phyloP scores from a whole-genome alignment of 1,140 invertebrate genomes.

The Nymphalis io region DNA sequence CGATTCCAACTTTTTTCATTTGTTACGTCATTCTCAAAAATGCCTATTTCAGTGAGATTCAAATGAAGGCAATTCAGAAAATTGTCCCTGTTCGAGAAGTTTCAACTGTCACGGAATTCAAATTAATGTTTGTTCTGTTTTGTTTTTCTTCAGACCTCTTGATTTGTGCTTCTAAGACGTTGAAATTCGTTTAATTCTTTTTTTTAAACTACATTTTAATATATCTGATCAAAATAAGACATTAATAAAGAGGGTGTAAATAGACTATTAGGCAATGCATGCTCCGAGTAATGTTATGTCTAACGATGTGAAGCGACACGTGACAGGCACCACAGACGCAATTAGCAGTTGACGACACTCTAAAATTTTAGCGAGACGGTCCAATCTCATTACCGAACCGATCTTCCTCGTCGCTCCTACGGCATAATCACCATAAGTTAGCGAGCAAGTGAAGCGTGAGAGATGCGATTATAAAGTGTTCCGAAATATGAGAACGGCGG shows the following conservation, averaged over 20 bases:
- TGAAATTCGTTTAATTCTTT: slow-evolving; percentile 46
- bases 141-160: slow-evolving; percentile 66
- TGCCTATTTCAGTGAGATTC: slow-evolving; percentile 67
- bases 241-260: background rate
- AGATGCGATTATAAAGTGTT: slow-evolving; percentile 80
- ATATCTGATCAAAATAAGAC: background rate
- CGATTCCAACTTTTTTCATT: slow-evolving; percentile 80
- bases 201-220: slow-evolving; percentile 3
- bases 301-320: slow-evolving; percentile 33
- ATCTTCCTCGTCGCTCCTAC: slow-evolving; percentile 79
- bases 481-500: slow-evolving; percentile 75
- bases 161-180: slow-evolving; percentile 56
- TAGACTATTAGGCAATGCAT: slow-evolving; percentile 5
- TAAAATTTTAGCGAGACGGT: slow-evolving; percentile 78
- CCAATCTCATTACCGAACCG: slow-evolving; percentile 78
- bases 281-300: slow-evolving; percentile 5
- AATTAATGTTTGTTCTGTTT: slow-evolving; percentile 79
- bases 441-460: slow-evolving; percentile 76
- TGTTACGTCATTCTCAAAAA: slow-evolving; percentile 78
- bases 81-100: slow-evolving; percentile 74
- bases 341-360: slow-evolving; percentile 76
- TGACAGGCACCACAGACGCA: slow-evolving; percentile 66
- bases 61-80: slow-evolving; percentile 77
- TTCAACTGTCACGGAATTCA: slow-evolving; percentile 76
- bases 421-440: slow-evolving; percentile 80